phyloP scores from a whole-genome alignment of 1,140 invertebrate species.

The Drosophila albomicans region DNA sequence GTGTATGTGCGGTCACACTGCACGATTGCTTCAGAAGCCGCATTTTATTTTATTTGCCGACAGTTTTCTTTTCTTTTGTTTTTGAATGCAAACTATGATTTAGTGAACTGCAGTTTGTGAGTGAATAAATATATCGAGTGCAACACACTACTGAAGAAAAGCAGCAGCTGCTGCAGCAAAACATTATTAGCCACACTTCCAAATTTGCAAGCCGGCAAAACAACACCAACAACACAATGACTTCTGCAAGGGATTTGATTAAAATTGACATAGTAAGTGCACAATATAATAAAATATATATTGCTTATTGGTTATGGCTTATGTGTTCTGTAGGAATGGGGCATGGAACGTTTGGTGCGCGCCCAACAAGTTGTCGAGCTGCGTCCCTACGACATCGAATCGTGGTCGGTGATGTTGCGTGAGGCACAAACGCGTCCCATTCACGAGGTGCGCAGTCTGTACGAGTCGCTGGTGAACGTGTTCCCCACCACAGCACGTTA shows the following conservation, averaged over 20 bases:
- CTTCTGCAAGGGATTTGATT: constrained; percentile 75
- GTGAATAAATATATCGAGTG: too few relatives aligned
- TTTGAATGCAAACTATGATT: constrained; percentile 13
- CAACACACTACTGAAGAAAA: not conserved
- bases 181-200: not conserved
- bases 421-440: constrained; percentile 96
- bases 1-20: not conserved
- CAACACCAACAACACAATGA: constrained; percentile 44
- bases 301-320: too few relatives aligned
- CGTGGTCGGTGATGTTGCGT: constrained; percentile 97
- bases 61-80: constrained; percentile 5
- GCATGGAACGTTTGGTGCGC: constrained; percentile 92
- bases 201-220: not conserved
- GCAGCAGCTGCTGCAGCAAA: not conserved
- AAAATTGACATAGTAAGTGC: constrained; percentile 84
- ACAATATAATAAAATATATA: not conserved
- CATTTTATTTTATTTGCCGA: constrained; percentile 46
- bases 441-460: constrained; percentile 95
- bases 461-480: constrained; percentile 96
- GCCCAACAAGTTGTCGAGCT: constrained; percentile 93
- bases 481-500: constrained; percentile 98
- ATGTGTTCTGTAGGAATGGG: constrained; percentile 89
- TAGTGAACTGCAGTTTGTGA: not conserved
- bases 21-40: constrained; percentile 34
- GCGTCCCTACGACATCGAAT: constrained; percentile 96